Evolutionary conservation across 1,140 invertebrate genomes (phyloP).

Genomic region (Drosophila subpulchrella): DNA sequence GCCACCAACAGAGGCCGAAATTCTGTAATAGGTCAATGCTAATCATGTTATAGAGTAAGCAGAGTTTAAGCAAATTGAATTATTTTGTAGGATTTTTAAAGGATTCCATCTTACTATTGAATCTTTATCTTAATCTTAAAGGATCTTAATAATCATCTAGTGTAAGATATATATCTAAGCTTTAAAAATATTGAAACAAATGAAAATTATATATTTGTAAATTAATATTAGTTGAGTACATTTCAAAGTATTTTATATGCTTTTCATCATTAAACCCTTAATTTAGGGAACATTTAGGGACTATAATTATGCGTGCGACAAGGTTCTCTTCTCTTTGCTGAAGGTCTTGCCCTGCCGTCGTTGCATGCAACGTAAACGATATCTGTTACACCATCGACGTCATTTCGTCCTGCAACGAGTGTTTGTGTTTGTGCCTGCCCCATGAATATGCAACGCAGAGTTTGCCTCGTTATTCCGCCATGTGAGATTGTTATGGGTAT

Average conservation of each 20-base stretch:
- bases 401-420: constrained; percentile 16
- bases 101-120: too few species aligned
- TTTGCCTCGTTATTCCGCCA: constrained; percentile 38
- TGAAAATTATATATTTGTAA: too few species aligned
- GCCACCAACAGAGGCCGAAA: not conserved
- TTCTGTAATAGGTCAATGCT: not conserved
- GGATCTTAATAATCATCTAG: too few species aligned
- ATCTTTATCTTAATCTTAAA: too few species aligned
- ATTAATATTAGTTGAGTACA: too few species aligned
- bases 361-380: constrained; percentile 44
- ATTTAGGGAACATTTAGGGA: constrained; percentile 23
- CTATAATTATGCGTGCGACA: constrained; percentile 35
- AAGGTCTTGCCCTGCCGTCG: constrained; percentile 16
- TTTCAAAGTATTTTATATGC: too few species aligned
- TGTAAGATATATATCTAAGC: too few species aligned
- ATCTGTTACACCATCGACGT: constrained; percentile 48
- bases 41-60: not conserved
- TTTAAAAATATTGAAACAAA: too few species aligned
- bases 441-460: constrained; percentile 50
- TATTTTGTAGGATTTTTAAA: too few species aligned
- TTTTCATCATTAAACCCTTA: not conserved
- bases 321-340: constrained; percentile 16
- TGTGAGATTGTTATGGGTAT: constrained; percentile 21
- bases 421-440: constrained; percentile 26
- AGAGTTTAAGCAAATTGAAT: too few species aligned